Evolutionary conservation across 2,113 vertebrate species (phyloP), one percentile per base, ranked within the genome.

Genomic region (Seriola quinqueradiata): DNA sequence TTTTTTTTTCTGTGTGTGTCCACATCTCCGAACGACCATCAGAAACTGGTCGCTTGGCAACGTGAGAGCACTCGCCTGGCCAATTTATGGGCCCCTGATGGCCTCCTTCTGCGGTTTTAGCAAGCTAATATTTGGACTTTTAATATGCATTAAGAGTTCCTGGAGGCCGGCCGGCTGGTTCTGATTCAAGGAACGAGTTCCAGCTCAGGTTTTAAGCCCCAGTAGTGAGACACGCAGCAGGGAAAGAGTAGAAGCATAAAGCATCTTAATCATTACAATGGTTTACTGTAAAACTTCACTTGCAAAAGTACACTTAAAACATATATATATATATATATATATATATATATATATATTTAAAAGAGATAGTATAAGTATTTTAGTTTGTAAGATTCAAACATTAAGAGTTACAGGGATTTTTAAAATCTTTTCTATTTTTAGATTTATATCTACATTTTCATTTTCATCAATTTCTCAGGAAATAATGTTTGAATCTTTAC

Each of bases 111-210:
- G 77, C 61, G 78, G 58, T 75, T 85, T 89, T 83, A 81, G 69
- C 36, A 75, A 70, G 83, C 77, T 87, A 89, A 90, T 88, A 79
- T 91, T 90, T 91, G 19, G 69, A 81, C 28, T 55, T 89, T 82
- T 69, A 86, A 87, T 87, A 66, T 83, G 73, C 68, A 46, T 80
- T 77, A 66, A 69, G 21, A 76, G 59, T 50, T 77, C 46, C 54
- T 78, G 32, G 59, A 65, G 42, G 58, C 7, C 61, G 32, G 23
- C 32, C 68, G 68, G 16, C 44, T 48, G 42, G 3, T 67, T 73
- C 46, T 60, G 42, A 21, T 42, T n/a, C 40, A 70, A 58, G 58
- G 70, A 25, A 10, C 16, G 25, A 50, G 40, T 54, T 54, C 57
- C 16, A 58, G 32, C 11, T 23, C 9, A 34, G n/a, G 54, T 50